Conservation (phyloP, 2,888 invertebrate genomes). For the Hydrotaea cyrtoneurina region DNA sequence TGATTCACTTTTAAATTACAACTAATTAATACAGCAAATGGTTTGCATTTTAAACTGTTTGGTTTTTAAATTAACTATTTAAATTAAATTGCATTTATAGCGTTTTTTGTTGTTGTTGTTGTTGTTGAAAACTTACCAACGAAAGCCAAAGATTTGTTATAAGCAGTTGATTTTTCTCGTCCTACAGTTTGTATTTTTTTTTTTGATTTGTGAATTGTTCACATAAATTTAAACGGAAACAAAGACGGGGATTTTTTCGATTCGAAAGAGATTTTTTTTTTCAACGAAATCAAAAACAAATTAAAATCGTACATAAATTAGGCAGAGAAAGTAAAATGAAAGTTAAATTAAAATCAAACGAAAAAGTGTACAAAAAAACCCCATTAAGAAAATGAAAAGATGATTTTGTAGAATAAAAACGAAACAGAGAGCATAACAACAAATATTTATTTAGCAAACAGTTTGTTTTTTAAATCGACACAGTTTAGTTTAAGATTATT, state of each 20-base stretch:
- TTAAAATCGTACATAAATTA: constrained; percentile 73
- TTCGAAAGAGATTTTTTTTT: constrained; percentile 69
- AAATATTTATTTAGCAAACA: constrained; percentile 72
- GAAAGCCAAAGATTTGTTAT: constrained; percentile 97
- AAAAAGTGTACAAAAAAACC: constrained; percentile 55
- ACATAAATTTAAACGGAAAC: constrained; percentile 73
- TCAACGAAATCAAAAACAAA: constrained; percentile 84
- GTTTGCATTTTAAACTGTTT: constrained; percentile 2
- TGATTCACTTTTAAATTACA: constrained; percentile 13
- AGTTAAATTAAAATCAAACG: constrained; percentile 68
- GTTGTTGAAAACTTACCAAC: constrained; percentile 89
- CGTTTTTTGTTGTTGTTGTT: constrained; percentile 44
- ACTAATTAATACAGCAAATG: not conserved
- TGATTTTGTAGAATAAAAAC: constrained; percentile 66
- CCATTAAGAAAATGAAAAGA: constrained; percentile 35
- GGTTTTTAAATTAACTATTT: constrained; percentile 42
- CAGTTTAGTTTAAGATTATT: constrained; percentile 71
- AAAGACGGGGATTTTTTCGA: constrained; percentile 65
- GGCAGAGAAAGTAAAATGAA: constrained; percentile 44
- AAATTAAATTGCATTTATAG: constrained; percentile 42
- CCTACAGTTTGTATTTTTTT: constrained; percentile 85
- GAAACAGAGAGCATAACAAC: constrained; percentile 82
- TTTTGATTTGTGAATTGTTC: constrained; percentile 37
- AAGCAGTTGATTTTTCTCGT: constrained; percentile 97
- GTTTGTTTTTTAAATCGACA: constrained; percentile 70